phyloP scores from a whole-genome alignment of 2,113 vertebrate species.

The Labrus mixtus region DNA sequence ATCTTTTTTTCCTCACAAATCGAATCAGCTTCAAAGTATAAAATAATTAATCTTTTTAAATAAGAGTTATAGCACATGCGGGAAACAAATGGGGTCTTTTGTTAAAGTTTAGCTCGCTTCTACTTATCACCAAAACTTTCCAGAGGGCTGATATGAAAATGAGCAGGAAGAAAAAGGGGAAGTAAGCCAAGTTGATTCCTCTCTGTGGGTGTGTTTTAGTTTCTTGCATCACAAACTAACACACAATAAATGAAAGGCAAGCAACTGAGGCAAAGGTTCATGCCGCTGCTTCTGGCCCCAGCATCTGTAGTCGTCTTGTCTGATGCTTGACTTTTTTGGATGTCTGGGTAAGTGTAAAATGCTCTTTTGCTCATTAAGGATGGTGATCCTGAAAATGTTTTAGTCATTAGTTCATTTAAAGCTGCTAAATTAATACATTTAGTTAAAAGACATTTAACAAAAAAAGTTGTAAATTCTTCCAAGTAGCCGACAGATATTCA shows the following conservation, averaged over 20 bases:
- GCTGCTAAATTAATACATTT: neutral
- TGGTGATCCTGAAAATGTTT: neutral
- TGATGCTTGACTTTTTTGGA: constrained; percentile 37
- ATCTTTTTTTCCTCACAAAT: neutral
- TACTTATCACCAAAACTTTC: constrained; percentile 67
- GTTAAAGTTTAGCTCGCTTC: constrained; percentile 57
- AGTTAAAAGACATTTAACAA: no score
- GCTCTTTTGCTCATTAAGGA: neutral
- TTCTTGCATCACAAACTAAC: constrained; percentile 73
- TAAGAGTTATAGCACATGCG: neutral
- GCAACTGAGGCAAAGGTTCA: constrained; percentile 56
- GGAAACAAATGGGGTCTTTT: constrained; percentile 7
- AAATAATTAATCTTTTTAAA: neutral
- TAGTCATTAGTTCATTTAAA: neutral
- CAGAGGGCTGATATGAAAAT: constrained; percentile 83
- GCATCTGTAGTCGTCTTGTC: constrained; percentile 37
- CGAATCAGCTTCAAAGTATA: rapidly evolving
- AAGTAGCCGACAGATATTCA: no score
- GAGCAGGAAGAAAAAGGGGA: constrained; percentile 85
- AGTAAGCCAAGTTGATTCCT: constrained; percentile 80
- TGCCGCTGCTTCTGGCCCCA: constrained; percentile 17
- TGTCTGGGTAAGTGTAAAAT: constrained; percentile 65
- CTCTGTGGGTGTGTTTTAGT: constrained; percentile 79
- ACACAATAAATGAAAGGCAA: constrained; percentile 70
- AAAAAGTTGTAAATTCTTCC: neutral